A percentile compares a stretch with the other conserved stretches of the same genome.
Conservation (phyloP, 1,140 invertebrate species). For the Bicyclus anynana region DNA sequence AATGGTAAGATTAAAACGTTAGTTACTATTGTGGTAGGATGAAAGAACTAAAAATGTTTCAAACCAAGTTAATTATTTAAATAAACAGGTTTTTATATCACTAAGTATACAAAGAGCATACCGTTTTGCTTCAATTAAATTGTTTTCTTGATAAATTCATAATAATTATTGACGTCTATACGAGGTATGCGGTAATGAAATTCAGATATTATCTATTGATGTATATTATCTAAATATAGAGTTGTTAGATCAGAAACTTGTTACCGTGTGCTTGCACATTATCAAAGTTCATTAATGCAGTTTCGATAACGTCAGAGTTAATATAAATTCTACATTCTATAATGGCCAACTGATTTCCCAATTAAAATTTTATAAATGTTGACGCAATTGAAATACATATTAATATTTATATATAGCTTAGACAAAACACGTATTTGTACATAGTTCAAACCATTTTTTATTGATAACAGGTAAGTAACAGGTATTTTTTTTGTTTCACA, state of each 20-base stretch:
- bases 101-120: background rate
- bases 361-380: background rate
- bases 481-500: no score
- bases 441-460: no score
- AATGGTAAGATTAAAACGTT: no score
- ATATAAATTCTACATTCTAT: background rate
- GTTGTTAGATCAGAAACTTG: constrained; percentile 24
- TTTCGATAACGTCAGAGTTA: constrained; percentile 4
- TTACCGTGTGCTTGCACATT: constrained; percentile 21
- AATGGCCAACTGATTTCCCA: background rate
- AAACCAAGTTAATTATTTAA: no score
- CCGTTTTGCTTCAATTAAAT: background rate
- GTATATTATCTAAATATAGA: constrained; percentile 21
- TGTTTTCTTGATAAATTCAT: background rate
- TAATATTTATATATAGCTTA: background rate
- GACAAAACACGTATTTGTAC: background rate
- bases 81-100: background rate
- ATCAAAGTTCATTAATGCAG: constrained; percentile 24
- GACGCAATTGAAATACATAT: constrained; percentile 8
- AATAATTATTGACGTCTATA: constrained; percentile 13
- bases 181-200: constrained; percentile 36
- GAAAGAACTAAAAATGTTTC: no score
- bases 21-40: no score
- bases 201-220: constrained; percentile 14
- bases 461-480: no score